Percentiles rank a stretch among this genome's conserved stretches.
phyloP scores from a whole-genome alignment of 2,888 invertebrate genomes.

The Artemia sp. region DNA sequence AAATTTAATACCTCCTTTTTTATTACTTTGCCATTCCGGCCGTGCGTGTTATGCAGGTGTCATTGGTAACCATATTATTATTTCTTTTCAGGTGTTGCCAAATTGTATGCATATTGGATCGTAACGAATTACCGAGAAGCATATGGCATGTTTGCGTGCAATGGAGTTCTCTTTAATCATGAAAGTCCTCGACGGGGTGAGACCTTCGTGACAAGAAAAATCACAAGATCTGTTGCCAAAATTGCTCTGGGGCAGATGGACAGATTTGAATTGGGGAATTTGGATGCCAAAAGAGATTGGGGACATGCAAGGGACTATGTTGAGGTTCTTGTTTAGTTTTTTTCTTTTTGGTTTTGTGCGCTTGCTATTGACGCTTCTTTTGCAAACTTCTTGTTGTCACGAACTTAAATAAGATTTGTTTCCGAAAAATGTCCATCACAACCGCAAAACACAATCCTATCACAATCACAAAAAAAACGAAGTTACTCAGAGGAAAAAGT shows the following conservation, averaged over 20 bases:
- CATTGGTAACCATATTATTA: no score
- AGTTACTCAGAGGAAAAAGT: no score
- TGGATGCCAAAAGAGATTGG: slow-evolving; percentile 94
- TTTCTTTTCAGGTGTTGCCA: slow-evolving; percentile 59
- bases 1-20: no score
- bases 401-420: not conserved
- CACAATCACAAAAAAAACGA: no score
- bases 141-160: slow-evolving; percentile 84
- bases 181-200: slow-evolving; percentile 89
- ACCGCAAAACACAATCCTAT: no score
- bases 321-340: slow-evolving; percentile 42
- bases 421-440: no score
- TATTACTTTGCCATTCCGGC: no score
- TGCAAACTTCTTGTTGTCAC: not conserved
- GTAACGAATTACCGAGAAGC: slow-evolving; percentile 88
- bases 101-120: slow-evolving; percentile 90
- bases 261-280: slow-evolving; percentile 71
- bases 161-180: slow-evolving; percentile 90
- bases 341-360: no score
- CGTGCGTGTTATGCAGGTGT: no score
- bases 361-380: not conserved
- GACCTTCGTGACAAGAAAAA: slow-evolving; percentile 95
- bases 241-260: slow-evolving; percentile 74
- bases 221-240: slow-evolving; percentile 92
- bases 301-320: slow-evolving; percentile 93